phyloP scores from a whole-genome alignment of 2,888 invertebrate species.

The Lasioglossum figueresi region DNA sequence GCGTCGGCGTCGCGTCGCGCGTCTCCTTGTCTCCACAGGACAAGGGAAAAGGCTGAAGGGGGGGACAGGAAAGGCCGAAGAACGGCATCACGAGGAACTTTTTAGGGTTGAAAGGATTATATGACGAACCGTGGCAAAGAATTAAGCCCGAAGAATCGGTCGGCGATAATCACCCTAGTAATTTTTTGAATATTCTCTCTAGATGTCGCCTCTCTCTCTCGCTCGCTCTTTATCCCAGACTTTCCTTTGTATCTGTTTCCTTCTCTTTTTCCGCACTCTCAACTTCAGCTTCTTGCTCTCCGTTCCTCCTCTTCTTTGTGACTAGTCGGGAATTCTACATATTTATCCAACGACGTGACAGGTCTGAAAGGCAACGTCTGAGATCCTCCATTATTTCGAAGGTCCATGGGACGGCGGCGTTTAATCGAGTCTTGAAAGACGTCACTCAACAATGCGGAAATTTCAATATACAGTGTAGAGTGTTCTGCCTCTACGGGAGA shows the following conservation, averaged over 20 bases:
- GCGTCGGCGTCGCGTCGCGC: conserved; percentile 10
- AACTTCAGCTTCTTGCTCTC: too few relatives aligned
- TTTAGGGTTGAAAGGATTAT: conserved; percentile 70
- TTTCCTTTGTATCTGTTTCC: neutral
- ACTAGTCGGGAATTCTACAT: neutral
- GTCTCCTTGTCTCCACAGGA: conserved; percentile 40
- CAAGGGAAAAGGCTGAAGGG: conserved; percentile 17
- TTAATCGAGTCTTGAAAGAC: conserved; percentile 24
- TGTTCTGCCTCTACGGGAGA: neutral
- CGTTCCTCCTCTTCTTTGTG: neutral
- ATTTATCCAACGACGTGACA: conserved; percentile 7
- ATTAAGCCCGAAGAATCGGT: conserved; percentile 61
- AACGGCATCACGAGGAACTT: conserved; percentile 43
- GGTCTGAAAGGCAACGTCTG: conserved; percentile 9
- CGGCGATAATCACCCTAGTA: conserved; percentile 70
- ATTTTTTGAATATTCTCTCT: conserved; percentile 67
- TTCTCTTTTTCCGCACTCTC: neutral
- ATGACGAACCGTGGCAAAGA: conserved; percentile 62
- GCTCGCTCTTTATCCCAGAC: neutral
- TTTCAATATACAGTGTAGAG: conserved; percentile 7
- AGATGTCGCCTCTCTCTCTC: neutral
- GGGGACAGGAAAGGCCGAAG: neutral
- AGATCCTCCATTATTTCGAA: conserved; percentile 20
- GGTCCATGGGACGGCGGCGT: neutral
- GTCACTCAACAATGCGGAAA: conserved; percentile 20